Evolutionary conservation across 2,888 invertebrate genomes (phyloP).

Genomic region (Diogma glabrata): DNA sequence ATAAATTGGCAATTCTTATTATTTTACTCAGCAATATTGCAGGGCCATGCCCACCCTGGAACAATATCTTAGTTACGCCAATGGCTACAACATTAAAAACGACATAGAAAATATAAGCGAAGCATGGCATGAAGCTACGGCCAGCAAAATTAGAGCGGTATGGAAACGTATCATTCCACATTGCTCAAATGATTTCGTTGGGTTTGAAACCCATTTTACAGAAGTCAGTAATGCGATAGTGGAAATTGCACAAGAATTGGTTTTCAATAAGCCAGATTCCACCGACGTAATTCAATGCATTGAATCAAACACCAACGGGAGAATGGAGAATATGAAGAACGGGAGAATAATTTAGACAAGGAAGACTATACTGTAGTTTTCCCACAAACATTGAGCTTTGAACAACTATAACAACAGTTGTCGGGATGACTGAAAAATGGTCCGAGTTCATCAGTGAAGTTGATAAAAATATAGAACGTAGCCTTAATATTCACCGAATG

Average conservation of each 20-base stretch:
- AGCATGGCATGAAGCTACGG: not conserved
- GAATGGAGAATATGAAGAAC: not conserved
- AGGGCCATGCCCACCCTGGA: no score
- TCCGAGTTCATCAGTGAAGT: conserved; percentile 3
- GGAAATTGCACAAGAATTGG: not conserved
- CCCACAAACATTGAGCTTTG: not conserved
- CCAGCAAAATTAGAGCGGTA: not conserved
- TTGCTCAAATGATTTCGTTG: conserved; percentile 1
- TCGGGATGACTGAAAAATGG: not conserved
- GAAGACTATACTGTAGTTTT: not conserved
- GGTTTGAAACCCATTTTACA: not conserved
- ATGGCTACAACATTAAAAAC: not conserved
- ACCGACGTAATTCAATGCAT: not conserved
- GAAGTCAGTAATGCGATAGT: not conserved
- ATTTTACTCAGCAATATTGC: no score
- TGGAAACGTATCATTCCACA: not conserved
- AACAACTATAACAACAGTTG: not conserved
- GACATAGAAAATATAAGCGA: not conserved
- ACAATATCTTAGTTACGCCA: no score
- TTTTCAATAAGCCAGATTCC: not conserved
- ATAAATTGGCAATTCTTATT: no score
- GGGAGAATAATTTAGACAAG: not conserved
- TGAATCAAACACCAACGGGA: not conserved
- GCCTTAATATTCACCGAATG: not conserved
- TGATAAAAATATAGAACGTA: not conserved